Evolutionary conservation across 2,113 vertebrate genomes (phyloP).

Genomic region (Sylvietta virens): DNA sequence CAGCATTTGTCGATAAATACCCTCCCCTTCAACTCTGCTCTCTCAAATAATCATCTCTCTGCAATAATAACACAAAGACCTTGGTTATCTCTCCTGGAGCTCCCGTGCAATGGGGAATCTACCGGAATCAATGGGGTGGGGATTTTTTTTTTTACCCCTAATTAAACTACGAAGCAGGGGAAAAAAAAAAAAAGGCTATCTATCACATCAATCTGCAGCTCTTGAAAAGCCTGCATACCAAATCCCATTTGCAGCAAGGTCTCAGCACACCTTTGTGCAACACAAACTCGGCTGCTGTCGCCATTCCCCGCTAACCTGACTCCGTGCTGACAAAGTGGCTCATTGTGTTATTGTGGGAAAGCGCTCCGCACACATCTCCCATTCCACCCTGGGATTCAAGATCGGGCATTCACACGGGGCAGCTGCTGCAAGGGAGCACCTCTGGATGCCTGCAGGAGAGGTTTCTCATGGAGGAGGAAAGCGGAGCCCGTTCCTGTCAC

Average conservation of each 20-base stretch:
- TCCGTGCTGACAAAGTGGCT: slow-evolving; percentile 58
- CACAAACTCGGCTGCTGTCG: not conserved
- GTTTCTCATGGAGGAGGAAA: slow-evolving; percentile 24
- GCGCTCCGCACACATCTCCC: slow-evolving; percentile 62
- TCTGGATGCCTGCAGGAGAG: slow-evolving; percentile 33
- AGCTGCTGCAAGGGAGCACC: slow-evolving; percentile 46
- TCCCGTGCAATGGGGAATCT: not conserved
- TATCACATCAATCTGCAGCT: not conserved
- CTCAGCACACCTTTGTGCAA: slow-evolving; percentile 61
- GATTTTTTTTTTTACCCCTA: not conserved
- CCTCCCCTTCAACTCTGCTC: not conserved
- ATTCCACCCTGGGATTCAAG: slow-evolving; percentile 46
- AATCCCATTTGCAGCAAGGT: not conserved
- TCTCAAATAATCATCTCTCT: not conserved
- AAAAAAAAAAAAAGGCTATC: not conserved
- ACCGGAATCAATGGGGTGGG: not conserved
- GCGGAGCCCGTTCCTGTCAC: not conserved
- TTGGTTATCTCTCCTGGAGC: not conserved
- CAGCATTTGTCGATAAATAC: not conserved
- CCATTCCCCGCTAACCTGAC: slow-evolving; percentile 52
- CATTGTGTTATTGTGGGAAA: slow-evolving; percentile 79
- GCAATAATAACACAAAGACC: not conserved
- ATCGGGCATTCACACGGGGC: slow-evolving; percentile 65
- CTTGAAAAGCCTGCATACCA: slow-evolving; percentile 5
- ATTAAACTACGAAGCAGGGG: not conserved